Percentiles rank a stretch among this genome's conserved stretches.
These are phyloP conservation scores for Ethmia dodecea DNA, from an alignment of 2,888 invertebrate species.

Conservation along the genomic window DNA sequence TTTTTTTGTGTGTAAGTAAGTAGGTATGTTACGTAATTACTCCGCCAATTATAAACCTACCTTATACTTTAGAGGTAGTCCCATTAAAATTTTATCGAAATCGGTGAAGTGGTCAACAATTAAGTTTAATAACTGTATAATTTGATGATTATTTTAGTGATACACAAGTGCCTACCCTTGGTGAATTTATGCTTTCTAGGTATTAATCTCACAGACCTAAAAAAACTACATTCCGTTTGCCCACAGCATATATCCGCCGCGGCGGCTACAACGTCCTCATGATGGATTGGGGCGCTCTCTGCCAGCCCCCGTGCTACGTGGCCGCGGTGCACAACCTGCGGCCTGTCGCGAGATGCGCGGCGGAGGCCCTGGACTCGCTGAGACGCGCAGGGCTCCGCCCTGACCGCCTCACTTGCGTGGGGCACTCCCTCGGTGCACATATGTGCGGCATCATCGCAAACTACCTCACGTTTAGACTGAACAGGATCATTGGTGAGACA, in stretches of 20 bases:
- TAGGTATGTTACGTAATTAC: no score
- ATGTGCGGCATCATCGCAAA: constrained; percentile 86
- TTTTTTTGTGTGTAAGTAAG: no score
- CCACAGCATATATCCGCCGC: constrained; percentile 82
- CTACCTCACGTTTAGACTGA: constrained; percentile 83
- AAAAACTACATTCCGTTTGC: no score
- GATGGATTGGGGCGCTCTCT: constrained; percentile 86
- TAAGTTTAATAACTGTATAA: no score
- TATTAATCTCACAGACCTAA: no score
- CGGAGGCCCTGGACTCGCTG: constrained; percentile 79
- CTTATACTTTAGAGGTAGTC: no score
- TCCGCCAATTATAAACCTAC: no score
- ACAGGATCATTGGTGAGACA: constrained; percentile 83
- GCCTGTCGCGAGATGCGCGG: constrained; percentile 83
- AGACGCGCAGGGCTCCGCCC: constrained; percentile 82
- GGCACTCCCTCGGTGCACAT: constrained; percentile 87
- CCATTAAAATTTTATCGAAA: no score
- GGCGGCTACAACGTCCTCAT: constrained; percentile 87
- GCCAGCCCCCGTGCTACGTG: constrained; percentile 83
- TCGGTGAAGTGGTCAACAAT: no score
- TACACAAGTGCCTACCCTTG: no score
- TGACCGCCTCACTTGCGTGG: constrained; percentile 84
- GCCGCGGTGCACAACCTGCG: constrained; percentile 87
- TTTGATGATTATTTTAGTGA: no score
- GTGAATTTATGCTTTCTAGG: no score